Percentiles rank a stretch among this genome's conserved stretches.
Conservation (phyloP, 92 coral and sea anemone species). For the Parazoanthus atlanticus region DNA sequence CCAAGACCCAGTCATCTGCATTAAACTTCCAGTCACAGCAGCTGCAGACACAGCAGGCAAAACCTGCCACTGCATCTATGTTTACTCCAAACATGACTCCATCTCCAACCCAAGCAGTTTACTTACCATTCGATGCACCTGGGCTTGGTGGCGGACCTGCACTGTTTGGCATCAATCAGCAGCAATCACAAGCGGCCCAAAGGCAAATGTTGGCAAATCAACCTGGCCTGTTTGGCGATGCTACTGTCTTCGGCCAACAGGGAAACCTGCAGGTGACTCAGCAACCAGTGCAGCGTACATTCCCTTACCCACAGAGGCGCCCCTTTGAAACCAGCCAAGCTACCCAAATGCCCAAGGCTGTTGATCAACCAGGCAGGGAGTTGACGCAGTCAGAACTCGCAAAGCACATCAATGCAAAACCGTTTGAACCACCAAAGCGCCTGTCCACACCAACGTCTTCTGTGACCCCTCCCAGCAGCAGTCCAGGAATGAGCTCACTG, state of each 20-base stretch:
- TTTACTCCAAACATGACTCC: constrained; percentile 70
- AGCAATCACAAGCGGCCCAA: constrained; percentile 68
- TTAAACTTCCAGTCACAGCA: constrained; percentile 77
- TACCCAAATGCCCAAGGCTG: constrained; percentile 59
- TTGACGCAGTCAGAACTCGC: constrained; percentile 84
- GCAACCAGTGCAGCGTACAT: constrained; percentile 64
- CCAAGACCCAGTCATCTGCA: constrained; percentile 82
- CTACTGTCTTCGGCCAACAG: constrained; percentile 61
- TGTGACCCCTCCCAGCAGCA: constrained; percentile 58
- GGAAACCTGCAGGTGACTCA: constrained; percentile 56
- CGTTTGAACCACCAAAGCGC: constrained; percentile 97
- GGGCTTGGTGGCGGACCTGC: constrained; percentile 69
- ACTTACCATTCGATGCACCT: constrained; percentile 85
- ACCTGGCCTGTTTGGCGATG: constrained; percentile 60
- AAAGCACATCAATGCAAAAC: constrained; percentile 97
- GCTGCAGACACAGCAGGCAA: constrained; percentile 74
- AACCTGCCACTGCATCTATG: constrained; percentile 69
- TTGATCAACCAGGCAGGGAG: constrained; percentile 64
- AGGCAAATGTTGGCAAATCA: constrained; percentile 64
- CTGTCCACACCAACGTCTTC: constrained; percentile 74
- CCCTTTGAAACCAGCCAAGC: constrained; percentile 65
- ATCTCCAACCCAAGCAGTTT: constrained; percentile 74
- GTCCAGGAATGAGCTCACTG: constrained; percentile 53
- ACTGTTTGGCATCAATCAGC: constrained; percentile 71
- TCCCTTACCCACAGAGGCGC: constrained; percentile 72